Base-by-base conservation (phyloP, 1,140 invertebrate genomes). In the Bombus affinis region DNA sequence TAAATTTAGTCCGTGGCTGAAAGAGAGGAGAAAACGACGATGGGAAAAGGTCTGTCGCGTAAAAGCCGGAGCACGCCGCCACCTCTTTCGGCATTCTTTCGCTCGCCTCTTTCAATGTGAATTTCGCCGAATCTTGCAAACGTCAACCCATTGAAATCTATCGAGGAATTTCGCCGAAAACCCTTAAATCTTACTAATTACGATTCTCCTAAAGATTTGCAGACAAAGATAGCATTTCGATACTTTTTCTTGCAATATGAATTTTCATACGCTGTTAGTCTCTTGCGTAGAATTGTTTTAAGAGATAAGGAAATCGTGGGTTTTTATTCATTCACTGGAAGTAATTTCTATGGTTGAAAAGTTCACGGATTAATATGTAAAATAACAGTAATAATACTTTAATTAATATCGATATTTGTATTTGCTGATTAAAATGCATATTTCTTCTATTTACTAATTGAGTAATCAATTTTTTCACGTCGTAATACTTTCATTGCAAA, bases 1-100 rank as follows among this genome's bases (percentile, higher is more conserved):
- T 89, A 89, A 89, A 89, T 89, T 89, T 89, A 89, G 84, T 85
- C 68, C 39, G 47, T 35, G 32, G 28, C 59, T 42, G 53, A 88
- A 81, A 85, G 47, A 18, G 68, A 53, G 57, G 65, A 66, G 83
- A 80, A 88, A 88, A 89, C 83, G 47, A 88, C 65, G 83, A 82
- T 65, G 71, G 35, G 66, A 68, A 35, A 68, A 68, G 72, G 76
- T 65, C 68, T 37, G n/a, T 73, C 28, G 74, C 42, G 73, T 86
- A 89, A 88, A 89, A 86, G 65, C 87, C 28, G 70, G n/a, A 72
- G 66, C 32, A 25, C 3, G 66, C 12, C 37, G 39, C 70, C 4
- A 71, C 25, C 65, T 73, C 70, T 68, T 86, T 76, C 70, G 25
- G 57, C 25, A 81, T 62, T 77, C 70, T 88, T 75, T 57, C 37